These are phyloP conservation scores for Conus ventricosus DNA, from an alignment of 1,140 invertebrate species.

Conservation along the genomic window DNA sequence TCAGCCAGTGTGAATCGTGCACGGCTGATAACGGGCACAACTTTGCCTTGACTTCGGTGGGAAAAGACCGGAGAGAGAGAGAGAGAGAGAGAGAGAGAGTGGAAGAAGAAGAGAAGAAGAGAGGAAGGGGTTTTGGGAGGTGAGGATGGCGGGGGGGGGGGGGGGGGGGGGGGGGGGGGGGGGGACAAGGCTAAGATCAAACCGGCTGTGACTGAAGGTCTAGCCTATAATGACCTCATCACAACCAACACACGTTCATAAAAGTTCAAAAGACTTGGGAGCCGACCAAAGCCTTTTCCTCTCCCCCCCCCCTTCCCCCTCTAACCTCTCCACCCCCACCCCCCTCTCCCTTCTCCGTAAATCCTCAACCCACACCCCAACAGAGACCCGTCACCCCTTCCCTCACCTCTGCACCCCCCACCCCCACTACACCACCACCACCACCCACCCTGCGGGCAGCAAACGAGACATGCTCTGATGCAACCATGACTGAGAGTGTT, in stretches of 20 bases:
- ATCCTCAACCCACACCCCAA: too few species aligned
- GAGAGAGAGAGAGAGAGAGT: too few species aligned
- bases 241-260: conserved; percentile 6
- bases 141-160: background rate
- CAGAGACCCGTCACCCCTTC: background rate
- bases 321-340: too few species aligned
- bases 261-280: conserved; percentile 7
- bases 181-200: background rate
- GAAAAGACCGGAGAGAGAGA: too few species aligned
- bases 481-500: background rate
- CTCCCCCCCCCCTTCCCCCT: background rate
- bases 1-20: too few species aligned
- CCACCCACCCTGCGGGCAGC: background rate
- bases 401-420: background rate
- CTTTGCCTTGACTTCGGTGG: too few species aligned
- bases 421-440: background rate
- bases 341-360: too few species aligned
- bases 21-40: too few species aligned
- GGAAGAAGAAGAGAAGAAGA: too few species aligned
- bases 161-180: background rate
- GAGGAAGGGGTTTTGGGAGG: background rate
- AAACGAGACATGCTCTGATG: background rate
- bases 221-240: background rate
- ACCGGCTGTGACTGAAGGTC: background rate
- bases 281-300: background rate